These are phyloP conservation scores for Peromyscus nudipes DNA, from an alignment of 2,797 vertebrate genomes.

Conservation along the genomic window DNA sequence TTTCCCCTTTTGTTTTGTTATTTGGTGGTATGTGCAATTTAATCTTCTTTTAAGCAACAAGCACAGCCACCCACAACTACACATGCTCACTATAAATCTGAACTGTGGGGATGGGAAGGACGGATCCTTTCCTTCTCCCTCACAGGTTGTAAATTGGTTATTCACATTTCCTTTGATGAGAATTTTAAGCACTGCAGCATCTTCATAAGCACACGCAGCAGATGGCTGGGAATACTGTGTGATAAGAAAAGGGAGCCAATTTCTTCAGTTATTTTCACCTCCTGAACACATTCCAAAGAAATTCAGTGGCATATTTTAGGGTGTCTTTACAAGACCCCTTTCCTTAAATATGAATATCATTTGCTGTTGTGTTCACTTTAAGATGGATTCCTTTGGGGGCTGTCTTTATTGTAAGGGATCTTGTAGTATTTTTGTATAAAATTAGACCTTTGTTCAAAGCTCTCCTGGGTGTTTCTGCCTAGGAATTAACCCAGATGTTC, in stretches of 20 bases:
- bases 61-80: conserved; percentile 67
- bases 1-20: conserved; percentile 78
- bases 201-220: conserved; percentile 69
- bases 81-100: conserved; percentile 52
- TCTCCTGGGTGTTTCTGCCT: conserved; percentile 68
- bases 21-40: conserved; percentile 74
- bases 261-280: conserved; percentile 78
- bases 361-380: conserved; percentile 69
- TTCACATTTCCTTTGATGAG: conserved; percentile 79
- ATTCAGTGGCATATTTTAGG: conserved; percentile 69
- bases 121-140: conserved; percentile 38
- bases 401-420: conserved; percentile 46
- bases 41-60: conserved; percentile 75
- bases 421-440: conserved; percentile 62
- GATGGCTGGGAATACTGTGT: conserved; percentile 75
- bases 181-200: conserved; percentile 65
- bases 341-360: conserved; percentile 73
- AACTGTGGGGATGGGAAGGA: conserved; percentile 41
- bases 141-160: conserved; percentile 77
- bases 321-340: conserved; percentile 68
- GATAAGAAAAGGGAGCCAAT: conserved; percentile 67
- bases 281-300: conserved; percentile 62
- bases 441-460: conserved; percentile 61
- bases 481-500: conserved; percentile 74
- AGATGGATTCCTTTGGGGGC: conserved; percentile 65